Base-by-base conservation (phyloP, 2,888 invertebrate genomes). In the Scaptomyza tumidula region DNA sequence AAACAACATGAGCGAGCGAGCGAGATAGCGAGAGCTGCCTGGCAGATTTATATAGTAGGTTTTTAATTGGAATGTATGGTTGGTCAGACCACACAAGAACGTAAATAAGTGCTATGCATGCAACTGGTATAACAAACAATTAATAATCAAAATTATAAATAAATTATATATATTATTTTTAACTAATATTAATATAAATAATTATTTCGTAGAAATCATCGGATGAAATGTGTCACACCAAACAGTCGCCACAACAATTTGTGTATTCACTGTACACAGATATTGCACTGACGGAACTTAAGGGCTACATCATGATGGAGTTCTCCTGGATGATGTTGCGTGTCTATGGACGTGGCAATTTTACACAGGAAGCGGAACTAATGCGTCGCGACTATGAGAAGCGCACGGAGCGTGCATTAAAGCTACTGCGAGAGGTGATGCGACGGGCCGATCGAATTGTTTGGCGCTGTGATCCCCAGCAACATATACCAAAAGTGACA, bases 271-370 rank as follows among this genome's bases (percentile, higher is more conserved):
- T 97, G 75, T 97, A 97, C 93, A 95, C 95, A 86, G 95, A 96
- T 0, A 95, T 97, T 66, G 95, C 97, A 0, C 92, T 97, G 37
- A 95, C 97, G 0, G 97, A 97, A 93, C 94, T 97, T 81, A 97
- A 97, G 92, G 97, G 97, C 1, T 97, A 96, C 91, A 94, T 95
- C 35, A 96, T 97, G 96, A 95, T 97, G 93, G 97, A 97, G 91
- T 97, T 97, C 93, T 96, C 97, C 0, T 97, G 96, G 94, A 96
- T 97, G 95, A 93, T 97, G 71, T 93, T 97, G 49, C 94, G 94
- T 86, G 93, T 96, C 45, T 96, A 96, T 73, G 95, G 95, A 56
- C 94, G 95, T 93, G 97, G 95, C 1, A 96, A 96, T 89, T 96
- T 95, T 90, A 95, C 95, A 0, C 94, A 95, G 81, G 97, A 97